Base-by-base conservation (phyloP, 2,888 invertebrate genomes). In the Andrena bicolor region DNA sequence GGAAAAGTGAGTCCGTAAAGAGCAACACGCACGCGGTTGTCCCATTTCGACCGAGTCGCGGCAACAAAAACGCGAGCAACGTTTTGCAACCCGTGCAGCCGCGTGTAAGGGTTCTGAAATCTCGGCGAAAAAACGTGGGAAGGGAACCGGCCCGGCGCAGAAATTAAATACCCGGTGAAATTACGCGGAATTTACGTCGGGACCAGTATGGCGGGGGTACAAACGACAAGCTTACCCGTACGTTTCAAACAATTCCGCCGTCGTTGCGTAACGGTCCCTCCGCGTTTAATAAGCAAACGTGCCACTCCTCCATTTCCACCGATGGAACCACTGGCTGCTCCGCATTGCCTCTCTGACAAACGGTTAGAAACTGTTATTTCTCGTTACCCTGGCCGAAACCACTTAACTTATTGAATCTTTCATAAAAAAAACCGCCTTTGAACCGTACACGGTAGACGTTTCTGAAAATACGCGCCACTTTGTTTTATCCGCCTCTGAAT, bases 221-320 rank as follows among this genome's bases (percentile, higher is more conserved):
- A 20, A 20, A 51, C n/a, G 51, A 51, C 16, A 1, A 20, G 7
- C 20, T 8, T 41, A 10, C 20, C n/a, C 23, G 65, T 13, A 53
- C 2, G 23, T 20, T 28, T 16, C 8, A 30, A 41, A 73, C 41
- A 56, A 58, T 48, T 32, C 10, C 41, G 16, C 32, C 10, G n/a
- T 30, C 66, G 56, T 16, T 48, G 28, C 65, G 41, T 51, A 73
- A 66, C 56, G 30, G n/a, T 30, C n/a, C n/a, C n/a, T n/a, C 7
- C 5, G 28, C 66, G 32, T 74, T 58, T 68, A 60, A 68, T 68
- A 74, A 74, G 13, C 32, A 74, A 68, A 66, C n/a, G 30, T 28
- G 30, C 48, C 41, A 41, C 32, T 26, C n/a, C n/a, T 48, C 6
- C 35, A 16, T 63, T 56, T 65, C 56, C 10, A 49, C 7, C 48